Conservation (phyloP, 2,113 vertebrate species). For the Gavia stellata region DNA sequence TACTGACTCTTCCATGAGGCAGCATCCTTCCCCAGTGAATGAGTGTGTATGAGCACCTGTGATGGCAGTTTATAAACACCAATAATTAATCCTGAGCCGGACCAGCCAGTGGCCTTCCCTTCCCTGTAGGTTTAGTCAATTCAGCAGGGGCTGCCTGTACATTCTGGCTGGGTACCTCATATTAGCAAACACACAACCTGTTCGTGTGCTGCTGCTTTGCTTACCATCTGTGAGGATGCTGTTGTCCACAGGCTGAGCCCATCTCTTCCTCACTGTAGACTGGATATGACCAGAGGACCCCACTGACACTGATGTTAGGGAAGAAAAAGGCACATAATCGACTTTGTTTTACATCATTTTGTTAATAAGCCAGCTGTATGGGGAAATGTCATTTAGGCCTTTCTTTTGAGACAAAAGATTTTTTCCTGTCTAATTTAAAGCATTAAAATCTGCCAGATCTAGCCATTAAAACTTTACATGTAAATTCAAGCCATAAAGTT, state of each 20-base stretch:
- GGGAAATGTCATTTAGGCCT: not conserved
- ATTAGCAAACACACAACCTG: not conserved
- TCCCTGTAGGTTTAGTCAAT: not conserved
- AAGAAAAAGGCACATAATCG: not conserved
- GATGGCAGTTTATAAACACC: not conserved
- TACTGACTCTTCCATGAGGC: not conserved
- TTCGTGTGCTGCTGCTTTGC: not conserved
- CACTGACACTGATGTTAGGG: not conserved
- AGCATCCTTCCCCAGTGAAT: not conserved
- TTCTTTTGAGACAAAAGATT: not conserved
- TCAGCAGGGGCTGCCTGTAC: not conserved
- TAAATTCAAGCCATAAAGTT: constrained; percentile 9
- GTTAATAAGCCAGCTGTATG: constrained; percentile 1
- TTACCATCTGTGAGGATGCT: not conserved
- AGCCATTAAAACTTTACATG: not conserved
- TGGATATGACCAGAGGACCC: not conserved
- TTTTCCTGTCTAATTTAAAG: constrained; percentile 3
- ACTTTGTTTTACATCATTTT: not conserved
- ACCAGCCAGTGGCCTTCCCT: not conserved
- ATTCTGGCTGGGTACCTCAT: not conserved
- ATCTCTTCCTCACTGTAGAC: not conserved
- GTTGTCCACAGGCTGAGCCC: not conserved
- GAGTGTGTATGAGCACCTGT: not conserved
- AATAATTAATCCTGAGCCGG: not conserved
- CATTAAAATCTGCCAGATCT: not conserved